A percentile compares a stretch with the other conserved stretches of the same genome.
Evolutionary conservation across 2,113 vertebrate species (phyloP).

Genomic region (human (Homo sapiens)): DNA sequence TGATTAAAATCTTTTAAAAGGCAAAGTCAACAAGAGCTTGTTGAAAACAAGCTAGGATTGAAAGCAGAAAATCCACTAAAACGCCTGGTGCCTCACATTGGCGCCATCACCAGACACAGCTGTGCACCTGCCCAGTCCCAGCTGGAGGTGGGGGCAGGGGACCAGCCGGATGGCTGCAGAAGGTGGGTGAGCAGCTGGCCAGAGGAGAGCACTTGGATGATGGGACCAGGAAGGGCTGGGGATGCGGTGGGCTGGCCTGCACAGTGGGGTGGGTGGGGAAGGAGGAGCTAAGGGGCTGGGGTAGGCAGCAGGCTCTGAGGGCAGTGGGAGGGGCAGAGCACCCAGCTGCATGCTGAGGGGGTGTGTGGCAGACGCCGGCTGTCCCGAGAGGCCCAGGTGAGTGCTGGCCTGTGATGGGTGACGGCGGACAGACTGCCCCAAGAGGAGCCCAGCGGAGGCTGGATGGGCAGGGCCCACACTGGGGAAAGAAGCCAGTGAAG

Average conservation of each 20-base stretch:
- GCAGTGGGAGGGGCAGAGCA: no score
- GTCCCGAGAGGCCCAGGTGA: accelerated
- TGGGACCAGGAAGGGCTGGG: no score
- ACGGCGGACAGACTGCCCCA: not conserved
- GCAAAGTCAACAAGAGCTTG: not conserved
- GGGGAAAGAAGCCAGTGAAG: not conserved
- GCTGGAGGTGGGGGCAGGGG: not conserved
- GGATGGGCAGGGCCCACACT: accelerated
- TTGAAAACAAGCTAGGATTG: not conserved
- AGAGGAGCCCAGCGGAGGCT: not conserved
- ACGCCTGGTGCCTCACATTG: accelerated
- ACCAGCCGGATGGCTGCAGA: not conserved
- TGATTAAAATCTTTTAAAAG: not conserved
- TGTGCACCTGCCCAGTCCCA: no score
- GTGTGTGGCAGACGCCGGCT: accelerated
- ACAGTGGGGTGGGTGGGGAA: not conserved
- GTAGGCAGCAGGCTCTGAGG: not conserved
- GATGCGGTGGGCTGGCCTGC: not conserved
- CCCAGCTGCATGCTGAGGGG: not conserved
- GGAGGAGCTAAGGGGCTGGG: no score
- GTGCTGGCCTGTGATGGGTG: no score
- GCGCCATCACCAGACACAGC: not conserved
- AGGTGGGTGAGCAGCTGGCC: not conserved
- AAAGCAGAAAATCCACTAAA: not conserved
- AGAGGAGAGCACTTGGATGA: not conserved